Percentiles rank a stretch among this genome's conserved stretches.
Evolutionary conservation across 2,888 invertebrate species (phyloP).

Genomic region (Andrena fulva): DNA sequence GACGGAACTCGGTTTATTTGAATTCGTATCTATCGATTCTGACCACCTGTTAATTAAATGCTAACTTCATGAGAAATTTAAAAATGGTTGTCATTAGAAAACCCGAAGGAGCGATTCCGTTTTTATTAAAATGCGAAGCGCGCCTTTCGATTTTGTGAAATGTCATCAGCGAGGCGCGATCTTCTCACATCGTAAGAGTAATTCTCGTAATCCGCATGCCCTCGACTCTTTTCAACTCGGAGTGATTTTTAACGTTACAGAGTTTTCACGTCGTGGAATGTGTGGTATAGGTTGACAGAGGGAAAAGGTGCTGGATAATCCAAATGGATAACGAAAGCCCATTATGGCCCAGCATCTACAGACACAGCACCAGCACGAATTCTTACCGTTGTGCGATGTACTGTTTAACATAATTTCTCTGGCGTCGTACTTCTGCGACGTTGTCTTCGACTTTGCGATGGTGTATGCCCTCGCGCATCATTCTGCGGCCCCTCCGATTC

Average conservation of each 20-base stretch:
- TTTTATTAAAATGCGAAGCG: neutral
- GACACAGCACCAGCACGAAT: slow-evolving; percentile 87
- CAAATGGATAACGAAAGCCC: slow-evolving; percentile 83
- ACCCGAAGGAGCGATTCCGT: neutral
- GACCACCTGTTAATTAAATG: slow-evolving; percentile 21
- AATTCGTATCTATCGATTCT: slow-evolving; percentile 23
- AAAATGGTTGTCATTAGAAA: slow-evolving; percentile 13
- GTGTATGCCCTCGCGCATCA: slow-evolving; percentile 92
- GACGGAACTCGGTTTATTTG: slow-evolving; percentile 21
- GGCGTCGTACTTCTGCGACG: slow-evolving; percentile 95
- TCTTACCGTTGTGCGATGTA: slow-evolving; percentile 95
- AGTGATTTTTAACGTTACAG: slow-evolving; percentile 3
- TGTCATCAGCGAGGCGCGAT: neutral
- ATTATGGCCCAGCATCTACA: slow-evolving; percentile 84
- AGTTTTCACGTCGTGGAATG: slow-evolving; percentile 32
- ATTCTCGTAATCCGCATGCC: too few species aligned
- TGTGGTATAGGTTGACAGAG: slow-evolving; percentile 63
- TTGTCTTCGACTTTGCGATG: slow-evolving; percentile 94
- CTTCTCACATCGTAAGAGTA: neutral
- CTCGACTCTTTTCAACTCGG: neutral
- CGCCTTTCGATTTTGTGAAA: too few species aligned
- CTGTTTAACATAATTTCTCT: slow-evolving; percentile 96
- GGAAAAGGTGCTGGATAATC: slow-evolving; percentile 75
- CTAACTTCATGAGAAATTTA: slow-evolving; percentile 18
- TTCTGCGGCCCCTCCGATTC: slow-evolving; percentile 73